A percentile compares a stretch with the other conserved stretches of the same genome.
Conservation (phyloP, 2,113 vertebrate species). For the Megatriorchis doriae region DNA sequence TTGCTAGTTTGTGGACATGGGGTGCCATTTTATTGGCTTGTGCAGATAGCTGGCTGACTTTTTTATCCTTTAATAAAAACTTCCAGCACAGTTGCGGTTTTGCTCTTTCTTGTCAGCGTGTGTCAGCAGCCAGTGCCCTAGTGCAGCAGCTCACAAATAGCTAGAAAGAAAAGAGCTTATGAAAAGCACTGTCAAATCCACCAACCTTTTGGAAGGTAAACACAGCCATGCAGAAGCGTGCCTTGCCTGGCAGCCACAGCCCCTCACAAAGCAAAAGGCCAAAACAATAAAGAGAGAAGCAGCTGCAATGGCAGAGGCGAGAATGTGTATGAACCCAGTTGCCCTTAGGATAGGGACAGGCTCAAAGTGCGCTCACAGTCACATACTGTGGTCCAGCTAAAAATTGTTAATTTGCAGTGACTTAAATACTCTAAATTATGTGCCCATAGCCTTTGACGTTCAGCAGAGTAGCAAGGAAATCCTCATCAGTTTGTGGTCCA, state of each 20-base stretch:
- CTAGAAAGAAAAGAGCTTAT: not conserved
- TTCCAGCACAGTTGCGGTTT: not conserved
- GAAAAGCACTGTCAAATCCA: not conserved
- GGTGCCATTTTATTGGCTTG: constrained; percentile 26
- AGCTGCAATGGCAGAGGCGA: not conserved
- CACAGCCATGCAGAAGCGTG: not conserved
- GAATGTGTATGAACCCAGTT: not conserved
- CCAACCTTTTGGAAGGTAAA: not conserved
- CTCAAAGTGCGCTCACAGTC: not conserved
- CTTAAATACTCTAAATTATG: not conserved
- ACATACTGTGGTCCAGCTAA: not conserved
- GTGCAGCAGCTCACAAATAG: not conserved
- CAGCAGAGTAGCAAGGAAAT: not conserved
- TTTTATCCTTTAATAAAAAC: not conserved
- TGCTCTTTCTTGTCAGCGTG: not conserved
- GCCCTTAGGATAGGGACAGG: not conserved
- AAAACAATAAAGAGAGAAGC: not conserved
- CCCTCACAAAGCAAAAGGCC: not conserved
- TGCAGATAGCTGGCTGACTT: not conserved
- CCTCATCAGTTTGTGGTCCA: not conserved
- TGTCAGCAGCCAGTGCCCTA: not conserved
- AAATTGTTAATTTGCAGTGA: not conserved
- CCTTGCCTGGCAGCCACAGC: not conserved
- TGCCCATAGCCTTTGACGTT: not conserved
- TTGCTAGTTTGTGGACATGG: not conserved